These are phyloP conservation scores for Zonotrichia albicollis DNA, from an alignment of 2,797 vertebrate genomes.

Conservation along the genomic window DNA sequence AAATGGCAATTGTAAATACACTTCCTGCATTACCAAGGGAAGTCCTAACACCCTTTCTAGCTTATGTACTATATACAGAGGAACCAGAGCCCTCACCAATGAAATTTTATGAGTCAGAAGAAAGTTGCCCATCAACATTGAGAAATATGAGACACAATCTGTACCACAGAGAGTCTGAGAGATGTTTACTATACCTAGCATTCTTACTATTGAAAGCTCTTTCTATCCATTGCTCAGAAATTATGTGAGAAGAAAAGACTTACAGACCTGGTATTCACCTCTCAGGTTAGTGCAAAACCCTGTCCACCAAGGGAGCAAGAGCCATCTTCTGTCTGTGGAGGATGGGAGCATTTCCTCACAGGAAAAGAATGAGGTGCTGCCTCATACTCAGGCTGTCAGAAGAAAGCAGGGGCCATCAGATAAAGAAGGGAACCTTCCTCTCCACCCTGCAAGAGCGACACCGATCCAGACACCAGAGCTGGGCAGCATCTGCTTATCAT, in stretches of 20 bases:
- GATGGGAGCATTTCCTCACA: background rate
- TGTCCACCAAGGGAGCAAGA: background rate
- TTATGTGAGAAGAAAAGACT: background rate
- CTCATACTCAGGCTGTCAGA: background rate
- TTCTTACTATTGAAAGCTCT: background rate
- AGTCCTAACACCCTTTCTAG: background rate
- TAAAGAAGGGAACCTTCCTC: background rate
- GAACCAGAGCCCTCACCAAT: background rate
- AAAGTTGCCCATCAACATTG: background rate
- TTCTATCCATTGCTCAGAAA: background rate
- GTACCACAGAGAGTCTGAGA: background rate
- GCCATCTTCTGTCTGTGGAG: background rate
- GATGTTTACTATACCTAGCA: background rate
- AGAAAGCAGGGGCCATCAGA: background rate
- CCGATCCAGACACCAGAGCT: background rate
- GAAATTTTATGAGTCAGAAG: background rate
- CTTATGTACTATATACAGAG: background rate
- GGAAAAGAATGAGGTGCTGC: background rate
- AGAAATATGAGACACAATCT: background rate
- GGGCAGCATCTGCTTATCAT: background rate
- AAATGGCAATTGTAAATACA: background rate
- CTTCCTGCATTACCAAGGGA: background rate
- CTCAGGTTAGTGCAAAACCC: background rate
- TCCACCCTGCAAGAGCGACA: fast-evolving
- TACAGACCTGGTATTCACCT: background rate